These are phyloP conservation scores for Oscheius sp. DNA, from an alignment of 2,888 invertebrate genomes.

Conservation along the genomic window DNA sequence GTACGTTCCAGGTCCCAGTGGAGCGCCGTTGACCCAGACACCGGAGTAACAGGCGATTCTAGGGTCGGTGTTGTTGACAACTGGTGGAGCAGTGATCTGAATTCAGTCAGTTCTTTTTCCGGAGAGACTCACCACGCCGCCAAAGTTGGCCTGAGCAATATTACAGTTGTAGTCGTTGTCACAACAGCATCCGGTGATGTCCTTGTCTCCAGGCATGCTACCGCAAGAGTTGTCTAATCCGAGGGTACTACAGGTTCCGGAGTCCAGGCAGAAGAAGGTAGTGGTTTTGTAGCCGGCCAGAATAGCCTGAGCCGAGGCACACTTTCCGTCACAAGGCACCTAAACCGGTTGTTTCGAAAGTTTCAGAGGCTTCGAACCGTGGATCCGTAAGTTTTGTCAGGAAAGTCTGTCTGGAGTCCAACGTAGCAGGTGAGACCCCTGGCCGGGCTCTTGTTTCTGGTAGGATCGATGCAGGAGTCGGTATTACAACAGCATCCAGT, in stretches of 20 bases:
- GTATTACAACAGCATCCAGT: slow-evolving; percentile 52
- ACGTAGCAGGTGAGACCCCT: slow-evolving; percentile 46
- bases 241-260: slow-evolving; percentile 29
- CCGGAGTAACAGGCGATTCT: slow-evolving; percentile 36
- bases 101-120: neutral
- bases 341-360: neutral
- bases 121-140: neutral
- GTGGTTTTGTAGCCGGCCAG: slow-evolving; percentile 44
- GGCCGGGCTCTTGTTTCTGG: slow-evolving; percentile 32
- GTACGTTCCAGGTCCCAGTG: neutral
- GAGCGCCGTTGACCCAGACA: slow-evolving; percentile 24
- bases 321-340: slow-evolving; percentile 45
- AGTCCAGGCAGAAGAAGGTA: slow-evolving; percentile 46
- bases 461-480: slow-evolving; percentile 49
- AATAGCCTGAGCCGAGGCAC: slow-evolving; percentile 41
- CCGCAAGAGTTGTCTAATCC: slow-evolving; percentile 48
- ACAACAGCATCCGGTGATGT: slow-evolving; percentile 53
- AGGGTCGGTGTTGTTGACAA: slow-evolving; percentile 36
- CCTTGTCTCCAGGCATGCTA: slow-evolving; percentile 36
- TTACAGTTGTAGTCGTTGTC: slow-evolving; percentile 53
- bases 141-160: slow-evolving; percentile 4
- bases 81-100: slow-evolving; percentile 34
- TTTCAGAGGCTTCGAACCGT: neutral
- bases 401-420: slow-evolving; percentile 38
- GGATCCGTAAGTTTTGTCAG: neutral